Evolutionary conservation across 2,113 vertebrate genomes (phyloP).

Genomic region (Thymallus thymallus): DNA sequence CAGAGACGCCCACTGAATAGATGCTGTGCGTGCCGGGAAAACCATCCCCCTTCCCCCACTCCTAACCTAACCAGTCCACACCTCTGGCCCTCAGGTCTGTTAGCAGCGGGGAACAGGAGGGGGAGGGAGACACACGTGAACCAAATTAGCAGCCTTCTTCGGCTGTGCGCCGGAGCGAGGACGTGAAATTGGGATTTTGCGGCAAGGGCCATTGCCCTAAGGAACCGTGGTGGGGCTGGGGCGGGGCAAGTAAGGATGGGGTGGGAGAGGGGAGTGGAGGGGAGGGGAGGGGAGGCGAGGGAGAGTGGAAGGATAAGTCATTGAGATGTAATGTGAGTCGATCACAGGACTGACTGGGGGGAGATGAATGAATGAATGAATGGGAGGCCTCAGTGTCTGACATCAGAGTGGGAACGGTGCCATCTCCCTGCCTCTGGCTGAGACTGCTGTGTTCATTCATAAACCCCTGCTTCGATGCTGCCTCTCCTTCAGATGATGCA

Average conservation of each 20-base stretch:
- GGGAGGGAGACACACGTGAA: constrained; percentile 35
- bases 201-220: constrained; percentile 39
- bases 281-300: constrained; percentile 23
- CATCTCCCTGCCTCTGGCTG: constrained; percentile 63
- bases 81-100: not conserved
- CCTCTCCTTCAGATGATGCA: constrained; percentile 68
- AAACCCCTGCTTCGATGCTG: constrained; percentile 53
- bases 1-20: too few species aligned
- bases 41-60: constrained; percentile 5
- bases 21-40: too few species aligned
- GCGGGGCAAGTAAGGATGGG: constrained; percentile 38
- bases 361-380: constrained; percentile 58
- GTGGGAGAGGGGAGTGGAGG: constrained; percentile 44
- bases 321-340: constrained; percentile 67
- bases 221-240: constrained; percentile 17
- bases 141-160: constrained; percentile 52
- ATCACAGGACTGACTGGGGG: constrained; percentile 60
- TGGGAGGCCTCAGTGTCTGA: constrained; percentile 68
- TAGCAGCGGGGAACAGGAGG: not conserved
- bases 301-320: constrained; percentile 57
- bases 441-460: constrained; percentile 73
- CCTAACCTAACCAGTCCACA: constrained; percentile 4
- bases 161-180: constrained; percentile 41
- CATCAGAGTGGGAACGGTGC: constrained; percentile 72
- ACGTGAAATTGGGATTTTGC: constrained; percentile 68